phyloP scores from a whole-genome alignment of 2,113 vertebrate species.

The Myxocyprinus asiaticus region DNA sequence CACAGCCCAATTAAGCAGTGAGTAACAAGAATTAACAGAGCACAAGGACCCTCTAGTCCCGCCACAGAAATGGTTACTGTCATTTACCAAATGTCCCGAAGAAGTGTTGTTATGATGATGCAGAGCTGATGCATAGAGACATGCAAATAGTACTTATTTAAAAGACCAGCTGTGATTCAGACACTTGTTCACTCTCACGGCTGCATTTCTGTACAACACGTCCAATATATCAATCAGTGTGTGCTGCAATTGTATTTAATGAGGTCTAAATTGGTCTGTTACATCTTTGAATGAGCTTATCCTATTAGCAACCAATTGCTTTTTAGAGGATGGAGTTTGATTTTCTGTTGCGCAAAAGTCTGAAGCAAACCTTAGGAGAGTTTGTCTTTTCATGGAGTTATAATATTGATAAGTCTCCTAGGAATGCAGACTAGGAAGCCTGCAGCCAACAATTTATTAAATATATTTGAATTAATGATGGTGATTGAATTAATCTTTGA shows the following conservation, averaged over 20 bases:
- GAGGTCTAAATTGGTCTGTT: conserved; percentile 31
- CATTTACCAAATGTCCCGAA: too few species aligned
- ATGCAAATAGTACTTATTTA: conserved; percentile 27
- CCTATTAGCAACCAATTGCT: conserved; percentile 36
- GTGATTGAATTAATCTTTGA: conserved; percentile 32
- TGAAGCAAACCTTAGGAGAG: conserved; percentile 34
- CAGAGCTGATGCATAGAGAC: conserved; percentile 31
- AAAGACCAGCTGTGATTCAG: conserved; percentile 6
- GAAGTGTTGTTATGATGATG: not conserved
- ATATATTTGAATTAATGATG: conserved; percentile 50
- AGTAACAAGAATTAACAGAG: conserved; percentile 3
- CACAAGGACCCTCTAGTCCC: not conserved
- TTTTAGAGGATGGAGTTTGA: conserved; percentile 35
- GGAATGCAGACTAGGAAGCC: conserved; percentile 4
- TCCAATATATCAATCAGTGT: not conserved
- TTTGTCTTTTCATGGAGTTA: conserved; percentile 25
- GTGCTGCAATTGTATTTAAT: conserved; percentile 8
- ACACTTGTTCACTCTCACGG: too few species aligned
- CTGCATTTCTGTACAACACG: too few species aligned
- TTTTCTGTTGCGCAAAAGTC: not conserved
- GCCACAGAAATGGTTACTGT: not conserved
- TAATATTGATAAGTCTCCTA: conserved; percentile 45
- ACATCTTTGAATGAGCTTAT: conserved; percentile 16
- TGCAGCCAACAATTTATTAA: too few species aligned
- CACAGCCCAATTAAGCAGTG: not conserved